Evolutionary conservation across 2,888 invertebrate genomes (phyloP), one percentile per base, ranked within the genome.

Genomic region (Acrobasis repandana): DNA sequence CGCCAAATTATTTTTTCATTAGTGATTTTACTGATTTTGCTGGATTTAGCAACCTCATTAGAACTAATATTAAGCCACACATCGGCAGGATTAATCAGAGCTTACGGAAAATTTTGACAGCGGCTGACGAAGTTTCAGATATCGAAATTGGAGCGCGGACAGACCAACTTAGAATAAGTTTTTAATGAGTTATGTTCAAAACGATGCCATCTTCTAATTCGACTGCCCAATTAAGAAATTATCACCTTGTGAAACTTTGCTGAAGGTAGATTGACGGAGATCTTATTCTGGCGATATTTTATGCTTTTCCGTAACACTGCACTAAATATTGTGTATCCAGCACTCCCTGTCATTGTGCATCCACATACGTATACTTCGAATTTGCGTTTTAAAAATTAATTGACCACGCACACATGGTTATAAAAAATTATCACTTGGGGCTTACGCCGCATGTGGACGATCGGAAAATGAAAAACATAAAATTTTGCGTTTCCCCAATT

Each of bases 261-360:
- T 34, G 1, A n/a, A 48, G 49, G 50, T 36, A 54, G 49, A 61
- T 67, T 65, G 28, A 65, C 66, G 70, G 83, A 87, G 86, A 88
- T 88, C 88, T 87, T 88, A 83, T 86, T 88, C 65, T 77, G 80
- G 87, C 67, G 65, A 63, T 57, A 60, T 58, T 54, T 63, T 62
- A 52, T 59, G 34, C 49, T 36, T 50, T 56, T 56, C 54, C 54
- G 10, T 51, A 20, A 71, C 68, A 73, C 69, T 72, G 84, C 83
- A 83, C 62, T 63, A 63, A 62, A 20, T 34, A n/a, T 43, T 59
- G 28, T 52, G 8, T 10, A 38, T 56, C 49, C 48, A 60, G 61
- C 65, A 58, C 64, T 62, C 49, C 62, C 63, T 16, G 43, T 1
- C 20, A 46, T 28, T 28, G 50, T 54, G 10, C 33, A 16, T 46